These are phyloP conservation scores for Habropoda laboriosa DNA, from an alignment of 1,140 invertebrate species.

Conservation along the genomic window DNA sequence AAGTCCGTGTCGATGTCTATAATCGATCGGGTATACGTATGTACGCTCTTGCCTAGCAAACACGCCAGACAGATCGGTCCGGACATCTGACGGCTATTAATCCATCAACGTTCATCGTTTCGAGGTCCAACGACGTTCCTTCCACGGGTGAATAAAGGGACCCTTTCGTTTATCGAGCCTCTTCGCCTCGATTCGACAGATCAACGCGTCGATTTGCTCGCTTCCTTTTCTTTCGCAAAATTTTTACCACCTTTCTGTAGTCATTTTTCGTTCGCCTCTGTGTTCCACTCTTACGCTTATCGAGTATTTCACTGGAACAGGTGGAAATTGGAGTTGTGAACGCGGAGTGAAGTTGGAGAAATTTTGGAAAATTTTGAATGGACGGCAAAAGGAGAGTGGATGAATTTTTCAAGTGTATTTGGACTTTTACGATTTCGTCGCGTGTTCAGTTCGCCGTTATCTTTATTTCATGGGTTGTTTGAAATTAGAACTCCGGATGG, in stretches of 20 bases:
- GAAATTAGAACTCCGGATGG: conserved; percentile 21
- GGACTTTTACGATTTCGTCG: background rate
- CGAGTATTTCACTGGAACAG: background rate
- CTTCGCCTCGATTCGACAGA: background rate
- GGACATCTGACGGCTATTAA: conserved; percentile 23
- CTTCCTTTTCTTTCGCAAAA: no score
- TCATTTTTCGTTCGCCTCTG: background rate
- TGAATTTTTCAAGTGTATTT: background rate
- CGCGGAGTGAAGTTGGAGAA: no score
- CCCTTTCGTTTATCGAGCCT: background rate
- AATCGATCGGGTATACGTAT: no score
- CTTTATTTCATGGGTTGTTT: conserved; percentile 27
- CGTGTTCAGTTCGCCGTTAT: background rate
- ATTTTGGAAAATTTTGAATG: no score
- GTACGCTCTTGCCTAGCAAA: no score
- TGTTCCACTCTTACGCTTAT: background rate
- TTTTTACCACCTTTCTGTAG: no score
- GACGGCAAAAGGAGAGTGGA: no score
- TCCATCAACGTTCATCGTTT: conserved; percentile 19
- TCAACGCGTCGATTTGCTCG: conserved; percentile 9
- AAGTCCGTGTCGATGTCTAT: conserved; percentile 7
- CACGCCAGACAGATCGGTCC: background rate
- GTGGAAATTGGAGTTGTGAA: background rate
- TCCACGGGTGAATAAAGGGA: conserved; percentile 5
- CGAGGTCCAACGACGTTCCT: background rate